These are phyloP conservation scores for Yponomeuta plumbellus DNA, from an alignment of 2,888 invertebrate genomes.

Conservation along the genomic window DNA sequence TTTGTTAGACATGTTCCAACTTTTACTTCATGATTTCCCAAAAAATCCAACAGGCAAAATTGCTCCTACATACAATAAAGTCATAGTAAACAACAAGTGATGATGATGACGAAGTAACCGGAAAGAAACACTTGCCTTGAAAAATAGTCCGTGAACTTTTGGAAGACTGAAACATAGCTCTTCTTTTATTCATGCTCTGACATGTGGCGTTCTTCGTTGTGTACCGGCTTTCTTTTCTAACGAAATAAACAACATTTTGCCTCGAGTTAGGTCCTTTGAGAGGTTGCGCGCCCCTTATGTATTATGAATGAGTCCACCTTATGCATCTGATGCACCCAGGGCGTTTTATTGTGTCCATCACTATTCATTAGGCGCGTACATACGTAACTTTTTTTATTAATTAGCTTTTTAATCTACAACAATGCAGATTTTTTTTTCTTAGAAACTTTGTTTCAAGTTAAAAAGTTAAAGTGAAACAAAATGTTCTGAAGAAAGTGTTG, in stretches of 20 bases:
- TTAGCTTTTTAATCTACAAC: not conserved
- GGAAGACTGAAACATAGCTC: conserved; percentile 71
- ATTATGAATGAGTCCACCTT: conserved; percentile 64
- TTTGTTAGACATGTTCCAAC: too few species aligned
- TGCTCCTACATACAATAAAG: too few species aligned
- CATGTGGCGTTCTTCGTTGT: conserved; percentile 70
- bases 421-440: not conserved
- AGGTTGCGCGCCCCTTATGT: conserved; percentile 59
- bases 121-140: conserved; percentile 44
- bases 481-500: not conserved
- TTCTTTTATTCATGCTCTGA: conserved; percentile 74
- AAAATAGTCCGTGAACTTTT: conserved; percentile 66
- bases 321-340: conserved; percentile 43
- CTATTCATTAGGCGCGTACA: not conserved
- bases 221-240: conserved; percentile 68
- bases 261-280: conserved; percentile 71
- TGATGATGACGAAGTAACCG: too few species aligned
- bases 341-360: conserved; percentile 3
- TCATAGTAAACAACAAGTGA: too few species aligned
- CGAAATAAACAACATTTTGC: conserved; percentile 74
- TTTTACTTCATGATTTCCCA: too few species aligned
- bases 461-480: too few species aligned
- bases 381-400: not conserved
- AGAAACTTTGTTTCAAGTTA: too few species aligned
- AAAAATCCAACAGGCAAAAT: too few species aligned